Evolutionary conservation across 2,113 vertebrate genomes (phyloP).

Genomic region (Ia io): DNA sequence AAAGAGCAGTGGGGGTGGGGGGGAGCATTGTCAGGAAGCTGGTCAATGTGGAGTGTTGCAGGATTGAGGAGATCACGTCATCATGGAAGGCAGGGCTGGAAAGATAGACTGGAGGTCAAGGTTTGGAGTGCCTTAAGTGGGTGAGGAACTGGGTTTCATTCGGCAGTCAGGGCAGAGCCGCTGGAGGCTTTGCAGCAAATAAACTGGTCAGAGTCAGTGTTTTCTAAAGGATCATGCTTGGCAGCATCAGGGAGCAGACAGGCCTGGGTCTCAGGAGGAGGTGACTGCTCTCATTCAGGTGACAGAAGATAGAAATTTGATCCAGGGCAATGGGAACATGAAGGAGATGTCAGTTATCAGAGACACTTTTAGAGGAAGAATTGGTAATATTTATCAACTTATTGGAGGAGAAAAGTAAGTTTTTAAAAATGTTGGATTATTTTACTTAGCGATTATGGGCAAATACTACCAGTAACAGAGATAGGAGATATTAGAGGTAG

Average conservation of each 20-base stretch:
- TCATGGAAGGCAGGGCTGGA: background rate
- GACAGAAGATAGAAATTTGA: background rate
- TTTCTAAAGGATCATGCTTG: background rate
- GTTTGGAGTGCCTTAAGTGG: background rate
- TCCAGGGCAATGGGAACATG: background rate
- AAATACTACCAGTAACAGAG: background rate
- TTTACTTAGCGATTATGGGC: background rate
- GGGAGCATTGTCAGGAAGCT: background rate
- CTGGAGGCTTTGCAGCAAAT: background rate
- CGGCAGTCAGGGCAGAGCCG: background rate
- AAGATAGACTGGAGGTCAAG: background rate
- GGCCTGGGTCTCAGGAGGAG: background rate
- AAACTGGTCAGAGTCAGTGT: background rate
- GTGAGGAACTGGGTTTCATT: background rate
- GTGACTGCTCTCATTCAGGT: background rate
- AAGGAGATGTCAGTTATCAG: background rate
- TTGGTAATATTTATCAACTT: background rate
- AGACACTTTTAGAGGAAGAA: background rate
- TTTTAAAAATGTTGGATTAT: background rate
- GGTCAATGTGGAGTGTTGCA: background rate
- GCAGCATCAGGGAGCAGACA: background rate
- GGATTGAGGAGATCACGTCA: background rate
- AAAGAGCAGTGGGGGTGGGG: accelerated
- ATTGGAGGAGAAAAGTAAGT: background rate
- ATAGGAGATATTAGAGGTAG: background rate